Evolutionary conservation across 2,113 vertebrate genomes (phyloP), one percentile per base, ranked within the genome.

Genomic region (Monopterus albus): DNA sequence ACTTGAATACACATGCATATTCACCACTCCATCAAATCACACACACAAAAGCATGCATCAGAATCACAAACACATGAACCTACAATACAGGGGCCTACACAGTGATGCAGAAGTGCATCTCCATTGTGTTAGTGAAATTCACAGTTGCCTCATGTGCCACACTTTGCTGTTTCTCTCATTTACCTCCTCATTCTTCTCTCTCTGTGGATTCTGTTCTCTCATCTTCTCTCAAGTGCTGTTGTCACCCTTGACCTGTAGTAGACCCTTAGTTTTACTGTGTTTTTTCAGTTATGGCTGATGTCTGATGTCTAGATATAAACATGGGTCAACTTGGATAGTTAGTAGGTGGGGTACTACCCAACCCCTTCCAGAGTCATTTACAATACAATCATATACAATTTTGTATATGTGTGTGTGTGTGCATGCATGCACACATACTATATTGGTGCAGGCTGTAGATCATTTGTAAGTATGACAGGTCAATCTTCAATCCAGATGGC

Each of bases 401-500:
- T n/a, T n/a, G 57, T 53, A 50, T 45, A 29, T 26, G 21, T 38
- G 45, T 67, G 67, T 49, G 45, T 43, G 38, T 39, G 35, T 52
- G 73, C 50, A 40, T 55, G 51, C 47, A 50, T 73, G 73, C 62
- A 53, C 69, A 36, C 53, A 15, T 57, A 46, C 20, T 56, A 46
- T 83, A 78, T 77, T 81, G 62, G 69, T 50, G 31, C 46, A 53
- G 58, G 78, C 69, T 87, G 82, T 88, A 88, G 76, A 84, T 87
- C 81, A 88, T 84, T 84, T 17, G n/a, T 72, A 83, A 77, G 61
- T 83, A 71, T 83, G 75, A 72, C 81, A 63, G 77, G 84, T 87
- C 82, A 84, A 87, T 89, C 83, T 87, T 83, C 84, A 88, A 83
- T 83, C 88, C 88, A 91, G 85, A 84, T 87, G 87, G 67, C 66